phyloP scores from a whole-genome alignment of 2,113 vertebrate genomes.

The Plotosus lineatus region DNA sequence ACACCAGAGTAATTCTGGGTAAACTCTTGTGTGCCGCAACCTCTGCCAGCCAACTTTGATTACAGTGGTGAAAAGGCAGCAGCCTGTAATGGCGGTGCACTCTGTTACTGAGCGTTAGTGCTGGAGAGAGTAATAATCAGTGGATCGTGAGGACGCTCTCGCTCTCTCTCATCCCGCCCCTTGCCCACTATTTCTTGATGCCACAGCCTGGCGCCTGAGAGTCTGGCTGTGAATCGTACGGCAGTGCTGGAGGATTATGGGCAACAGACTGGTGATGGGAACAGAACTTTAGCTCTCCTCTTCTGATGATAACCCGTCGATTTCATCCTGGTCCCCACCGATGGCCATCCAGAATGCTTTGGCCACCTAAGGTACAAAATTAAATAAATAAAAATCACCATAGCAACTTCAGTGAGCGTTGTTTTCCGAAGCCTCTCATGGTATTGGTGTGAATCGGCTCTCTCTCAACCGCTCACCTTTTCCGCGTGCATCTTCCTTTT shows the following conservation, averaged over 20 bases:
- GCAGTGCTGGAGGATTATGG: neutral
- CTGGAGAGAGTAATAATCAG: slow-evolving; percentile 12
- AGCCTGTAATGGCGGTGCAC: slow-evolving; percentile 26
- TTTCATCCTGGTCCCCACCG: slow-evolving; percentile 93
- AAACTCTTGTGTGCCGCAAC: slow-evolving; percentile 12
- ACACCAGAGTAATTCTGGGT: neutral
- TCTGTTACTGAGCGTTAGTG: slow-evolving; percentile 15
- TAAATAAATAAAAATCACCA: neutral
- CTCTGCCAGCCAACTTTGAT: slow-evolving; percentile 18
- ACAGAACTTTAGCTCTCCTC: slow-evolving; percentile 81
- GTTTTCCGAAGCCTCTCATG: neutral
- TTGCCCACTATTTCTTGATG: neutral
- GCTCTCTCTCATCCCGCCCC: neutral
- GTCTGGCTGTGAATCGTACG: neutral
- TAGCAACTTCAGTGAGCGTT: neutral
- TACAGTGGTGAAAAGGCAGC: slow-evolving; percentile 40
- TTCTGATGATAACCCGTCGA: slow-evolving; percentile 90
- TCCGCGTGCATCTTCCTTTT: slow-evolving; percentile 95
- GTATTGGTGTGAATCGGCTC: neutral
- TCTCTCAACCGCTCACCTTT: slow-evolving; percentile 77
- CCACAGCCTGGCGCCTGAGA: neutral
- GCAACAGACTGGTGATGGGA: slow-evolving; percentile 20
- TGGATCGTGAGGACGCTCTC: slow-evolving; percentile 5
- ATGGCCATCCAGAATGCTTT: slow-evolving; percentile 99
- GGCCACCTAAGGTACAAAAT: too few species aligned